Evolutionary conservation across 2,888 invertebrate genomes (phyloP).

Genomic region (Trissolcus japonicus): DNA sequence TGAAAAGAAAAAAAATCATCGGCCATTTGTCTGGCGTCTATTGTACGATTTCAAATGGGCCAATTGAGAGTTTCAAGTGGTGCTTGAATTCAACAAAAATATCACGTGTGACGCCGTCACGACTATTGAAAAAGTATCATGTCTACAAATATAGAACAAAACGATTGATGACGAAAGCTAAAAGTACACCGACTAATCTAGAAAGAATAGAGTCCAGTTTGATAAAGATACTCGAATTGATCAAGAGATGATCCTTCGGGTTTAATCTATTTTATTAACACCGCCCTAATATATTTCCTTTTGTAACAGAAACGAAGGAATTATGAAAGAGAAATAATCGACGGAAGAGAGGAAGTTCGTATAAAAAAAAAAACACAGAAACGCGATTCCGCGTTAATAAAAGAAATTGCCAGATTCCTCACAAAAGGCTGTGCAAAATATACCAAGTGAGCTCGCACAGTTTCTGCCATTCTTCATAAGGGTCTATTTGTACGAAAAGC

Average conservation of each 20-base stretch:
- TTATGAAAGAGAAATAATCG: no score
- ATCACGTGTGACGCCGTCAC: conserved; percentile 15
- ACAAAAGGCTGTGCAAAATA: conserved; percentile 35
- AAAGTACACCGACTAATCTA: conserved; percentile 29
- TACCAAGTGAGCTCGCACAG: conserved; percentile 23
- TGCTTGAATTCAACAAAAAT: conserved; percentile 17
- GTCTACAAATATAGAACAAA: conserved; percentile 13
- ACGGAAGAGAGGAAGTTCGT: no score
- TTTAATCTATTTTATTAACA: no score
- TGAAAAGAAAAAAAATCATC: no score
- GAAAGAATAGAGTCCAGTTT: conserved; percentile 4
- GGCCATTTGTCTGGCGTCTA: not conserved
- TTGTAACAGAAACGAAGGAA: no score
- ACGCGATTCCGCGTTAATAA: conserved; percentile 30
- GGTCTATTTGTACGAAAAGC: conserved; percentile 38
- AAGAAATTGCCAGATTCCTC: conserved; percentile 15
- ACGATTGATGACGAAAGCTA: conserved; percentile 25
- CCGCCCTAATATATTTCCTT: no score
- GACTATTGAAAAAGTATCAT: conserved; percentile 15
- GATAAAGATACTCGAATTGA: conserved; percentile 4
- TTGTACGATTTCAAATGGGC: conserved; percentile 5
- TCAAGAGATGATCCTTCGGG: no score
- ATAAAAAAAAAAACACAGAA: conserved; percentile 13
- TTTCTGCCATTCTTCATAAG: conserved; percentile 29
- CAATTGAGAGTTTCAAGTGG: conserved; percentile 20